Evolutionary conservation across 2,113 vertebrate species (phyloP), one percentile per base, ranked within the genome.

Genomic region (Gobius niger): DNA sequence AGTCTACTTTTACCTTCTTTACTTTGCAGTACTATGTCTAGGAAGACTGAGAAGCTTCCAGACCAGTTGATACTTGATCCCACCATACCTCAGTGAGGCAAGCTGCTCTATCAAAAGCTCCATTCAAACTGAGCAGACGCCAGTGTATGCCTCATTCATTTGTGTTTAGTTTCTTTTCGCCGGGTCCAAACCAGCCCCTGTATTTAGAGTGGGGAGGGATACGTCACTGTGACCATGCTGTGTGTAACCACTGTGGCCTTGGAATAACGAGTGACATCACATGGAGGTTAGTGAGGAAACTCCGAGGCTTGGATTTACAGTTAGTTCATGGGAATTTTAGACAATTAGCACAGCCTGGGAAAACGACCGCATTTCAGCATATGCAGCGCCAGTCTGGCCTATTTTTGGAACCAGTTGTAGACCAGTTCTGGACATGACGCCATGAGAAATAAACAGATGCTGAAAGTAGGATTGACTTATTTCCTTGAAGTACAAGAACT

Each of bases 191-290:
- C 63, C 67, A 57, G 57, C 41, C 62, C 61, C 76, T 83, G 75
- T 82, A 75, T 82, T 90, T 87, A 87, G 78, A 78, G 63, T 19
- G 49, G 70, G 68, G 34, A 66, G 63, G 51, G 82, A 66, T 68
- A 77, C 70, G 78, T 88, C 85, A 84, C 74, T 46, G 71, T 65
- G 69, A 62, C 81, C 66, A 60, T 64, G 11, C 64, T 62, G 77
- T 73, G 83, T 79, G 69, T 76, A 77, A 83, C 84, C 75, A 49
- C 83, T 63, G 49, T 44, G 46, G 67, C 61, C 76, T 78, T 65
- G 74, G 72, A 88, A 88, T 76, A 85, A 74, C 81, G 88, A 78
- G 85, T 89, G 91, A 90, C 86, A 90, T 88, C 81, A 88, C 65
- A 19, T 53, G 59, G 68, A 68, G 72, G 53, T 50, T 18, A 5